Evolutionary conservation across 2,113 vertebrate genomes (phyloP), one percentile per base, ranked within the genome.

Genomic region (Phyllostomus discolor): DNA sequence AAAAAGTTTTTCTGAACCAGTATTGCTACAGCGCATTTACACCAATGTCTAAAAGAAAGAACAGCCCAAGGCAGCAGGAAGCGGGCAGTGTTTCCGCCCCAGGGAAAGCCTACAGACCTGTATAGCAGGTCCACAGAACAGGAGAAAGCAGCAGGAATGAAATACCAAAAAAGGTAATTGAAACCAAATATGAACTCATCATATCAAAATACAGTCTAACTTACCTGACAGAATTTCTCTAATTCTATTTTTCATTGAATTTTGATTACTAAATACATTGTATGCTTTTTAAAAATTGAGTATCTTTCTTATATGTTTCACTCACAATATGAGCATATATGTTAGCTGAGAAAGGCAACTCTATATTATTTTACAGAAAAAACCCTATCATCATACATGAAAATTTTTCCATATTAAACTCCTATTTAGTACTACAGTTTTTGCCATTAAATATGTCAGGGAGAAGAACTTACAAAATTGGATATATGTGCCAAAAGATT

Each of bases 261-360:
- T 96, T 95, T 86, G 59, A 72, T 78, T 84, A 66, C 46, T 79
- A 88, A 92, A 84, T 86, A n/a, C 10, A 88, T 1, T 84, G 69
- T 79, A 26, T 10, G 7, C 1, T 79, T 76, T 54, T 72, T 28
- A 72, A 92, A 79, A 84, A 67, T 2, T 35, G 57, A 95, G 17
- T 64, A 52, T 70, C 24, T 70, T 85, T n/a, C 38, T 67, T 79
- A 28, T 5, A 31, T 24, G 4, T 41, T 76, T 54, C 22, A 66
- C 6, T 85, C 7, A n/a, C 31, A 78, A 48, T 48, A 72, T 72
- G 2, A 76, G 2, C 70, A 92, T 73, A 84, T 7, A 67, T 5
- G 7, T 26, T 73, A 22, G 66, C 15, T 69, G 22, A 90, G 54
- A 92, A 95, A 92, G 57, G 48, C n/a, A 86, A 86, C 14, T 85